These are phyloP conservation scores for Iselma pallidipennis DNA, from an alignment of 2,888 invertebrate species.

Conservation along the genomic window DNA sequence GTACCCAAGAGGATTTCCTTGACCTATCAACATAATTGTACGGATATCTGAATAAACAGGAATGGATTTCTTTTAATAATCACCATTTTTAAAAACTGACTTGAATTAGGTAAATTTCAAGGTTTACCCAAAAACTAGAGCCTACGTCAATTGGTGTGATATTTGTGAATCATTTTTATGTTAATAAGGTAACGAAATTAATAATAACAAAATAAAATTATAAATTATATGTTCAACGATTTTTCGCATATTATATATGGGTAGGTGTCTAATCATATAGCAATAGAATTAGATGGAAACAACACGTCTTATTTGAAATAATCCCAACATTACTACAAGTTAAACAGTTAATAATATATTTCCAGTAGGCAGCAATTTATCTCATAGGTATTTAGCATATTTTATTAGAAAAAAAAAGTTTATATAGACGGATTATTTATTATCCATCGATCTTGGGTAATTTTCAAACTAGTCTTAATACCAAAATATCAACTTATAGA, in stretches of 20 bases:
- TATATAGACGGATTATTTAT: background rate
- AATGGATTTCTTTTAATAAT: slow-evolving; percentile 17
- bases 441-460: background rate
- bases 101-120: no score
- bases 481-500: background rate
- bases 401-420: background rate
- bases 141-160: no score
- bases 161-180: no score
- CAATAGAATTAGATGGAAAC: no score
- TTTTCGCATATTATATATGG: background rate
- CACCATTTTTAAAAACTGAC: no score
- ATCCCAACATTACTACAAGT: no score
- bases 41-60: slow-evolving; percentile 12
- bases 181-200: no score
- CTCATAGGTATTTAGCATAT: background rate
- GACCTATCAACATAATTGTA: slow-evolving; percentile 18
- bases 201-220: no score
- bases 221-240: no score
- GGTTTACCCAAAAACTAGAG: no score
- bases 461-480: background rate
- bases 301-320: background rate
- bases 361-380: background rate
- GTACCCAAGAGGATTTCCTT: slow-evolving; percentile 15
- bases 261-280: background rate
- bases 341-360: background rate